These are phyloP conservation scores for Octopus sinensis DNA, from an alignment of 1,140 invertebrate species.

Conservation along the genomic window DNA sequence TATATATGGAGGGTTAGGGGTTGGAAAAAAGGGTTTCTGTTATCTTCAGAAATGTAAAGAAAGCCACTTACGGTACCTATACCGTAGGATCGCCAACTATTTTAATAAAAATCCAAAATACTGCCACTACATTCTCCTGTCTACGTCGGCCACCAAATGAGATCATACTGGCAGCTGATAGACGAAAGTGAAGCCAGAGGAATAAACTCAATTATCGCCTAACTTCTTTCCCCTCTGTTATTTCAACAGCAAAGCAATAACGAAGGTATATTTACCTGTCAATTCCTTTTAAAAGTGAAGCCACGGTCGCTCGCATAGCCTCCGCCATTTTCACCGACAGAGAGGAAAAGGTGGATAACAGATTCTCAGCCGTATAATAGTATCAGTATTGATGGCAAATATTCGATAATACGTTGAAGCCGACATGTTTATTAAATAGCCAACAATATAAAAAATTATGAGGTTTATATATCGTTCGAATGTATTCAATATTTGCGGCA, in stretches of 20 bases:
- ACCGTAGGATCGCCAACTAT: neutral
- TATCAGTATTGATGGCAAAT: too few species aligned
- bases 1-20: too few species aligned
- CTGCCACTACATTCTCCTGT: neutral
- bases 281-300: slow-evolving; percentile 73
- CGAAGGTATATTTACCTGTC: slow-evolving; percentile 64
- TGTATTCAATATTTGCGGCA: too few species aligned
- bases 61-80: too few species aligned
- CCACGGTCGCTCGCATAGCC: slow-evolving; percentile 73
- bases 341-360: neutral
- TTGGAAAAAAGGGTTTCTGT: too few species aligned
- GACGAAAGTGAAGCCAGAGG: neutral
- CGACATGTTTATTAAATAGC: too few species aligned
- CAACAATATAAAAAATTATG: too few species aligned
- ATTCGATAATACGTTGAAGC: too few species aligned
- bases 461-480: too few species aligned
- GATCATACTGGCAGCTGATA: neutral
- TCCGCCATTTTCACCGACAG: slow-evolving; percentile 59
- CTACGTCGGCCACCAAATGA: neutral
- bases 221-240: neutral
- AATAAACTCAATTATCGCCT: neutral
- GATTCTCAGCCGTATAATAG: too few species aligned
- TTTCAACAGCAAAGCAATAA: neutral
- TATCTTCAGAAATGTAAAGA: too few species aligned
- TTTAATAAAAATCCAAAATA: neutral